These are phyloP conservation scores for Hyposoter dolosus DNA, from an alignment of 2,888 invertebrate genomes.

Conservation along the genomic window DNA sequence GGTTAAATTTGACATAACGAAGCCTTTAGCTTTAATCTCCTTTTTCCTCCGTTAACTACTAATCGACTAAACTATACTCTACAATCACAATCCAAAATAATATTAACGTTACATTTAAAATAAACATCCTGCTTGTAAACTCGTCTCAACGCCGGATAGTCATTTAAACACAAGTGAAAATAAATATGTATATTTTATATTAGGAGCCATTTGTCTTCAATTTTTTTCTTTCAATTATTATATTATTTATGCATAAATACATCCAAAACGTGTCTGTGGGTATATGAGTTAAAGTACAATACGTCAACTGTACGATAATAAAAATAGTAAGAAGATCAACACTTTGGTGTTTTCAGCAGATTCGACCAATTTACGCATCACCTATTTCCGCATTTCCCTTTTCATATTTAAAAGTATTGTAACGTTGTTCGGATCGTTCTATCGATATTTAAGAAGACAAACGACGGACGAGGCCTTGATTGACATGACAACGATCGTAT, in stretches of 20 bases:
- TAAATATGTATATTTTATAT: slow-evolving; percentile 76
- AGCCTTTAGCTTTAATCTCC: slow-evolving; percentile 8
- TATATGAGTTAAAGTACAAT: slow-evolving; percentile 52
- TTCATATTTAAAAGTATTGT: not conserved
- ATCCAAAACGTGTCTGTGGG: slow-evolving; percentile 54
- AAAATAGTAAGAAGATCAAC: slow-evolving; percentile 70
- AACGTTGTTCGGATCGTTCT: too few species aligned
- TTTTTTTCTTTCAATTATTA: slow-evolving; percentile 39
- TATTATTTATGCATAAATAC: slow-evolving; percentile 42
- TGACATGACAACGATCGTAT: too few species aligned
- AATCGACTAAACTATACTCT: slow-evolving; percentile 68
- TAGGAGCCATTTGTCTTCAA: slow-evolving; percentile 73
- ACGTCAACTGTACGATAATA: not conserved
- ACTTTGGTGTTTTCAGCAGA: slow-evolving; percentile 74
- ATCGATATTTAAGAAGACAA: too few species aligned
- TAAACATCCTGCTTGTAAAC: slow-evolving; percentile 66
- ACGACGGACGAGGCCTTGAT: too few species aligned
- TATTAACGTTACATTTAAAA: slow-evolving; percentile 68
- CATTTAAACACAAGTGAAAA: slow-evolving; percentile 71
- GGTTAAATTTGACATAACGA: slow-evolving; percentile 38
- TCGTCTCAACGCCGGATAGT: slow-evolving; percentile 31
- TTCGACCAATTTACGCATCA: slow-evolving; percentile 54
- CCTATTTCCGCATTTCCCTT: slow-evolving; percentile 26
- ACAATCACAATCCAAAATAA: slow-evolving; percentile 75
- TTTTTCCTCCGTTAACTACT: slow-evolving; percentile 53